A percentile compares a stretch with the other conserved stretches of the same genome.
phyloP scores from a whole-genome alignment of 2,113 vertebrate genomes.

The Hymenochirus boettgeri region DNA sequence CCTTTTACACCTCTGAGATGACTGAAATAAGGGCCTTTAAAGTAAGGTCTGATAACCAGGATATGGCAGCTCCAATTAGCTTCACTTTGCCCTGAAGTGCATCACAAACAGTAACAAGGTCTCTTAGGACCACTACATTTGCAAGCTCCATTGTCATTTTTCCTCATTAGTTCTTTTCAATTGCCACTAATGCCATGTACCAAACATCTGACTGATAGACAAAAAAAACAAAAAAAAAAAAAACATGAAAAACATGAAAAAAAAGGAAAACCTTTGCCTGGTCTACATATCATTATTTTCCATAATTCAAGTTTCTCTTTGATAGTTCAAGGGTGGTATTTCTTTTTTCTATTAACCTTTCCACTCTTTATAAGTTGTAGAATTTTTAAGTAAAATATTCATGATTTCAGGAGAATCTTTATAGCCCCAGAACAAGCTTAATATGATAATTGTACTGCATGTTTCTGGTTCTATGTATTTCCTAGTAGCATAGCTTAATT shows the following conservation, averaged over 20 bases:
- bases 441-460: too few relatives aligned
- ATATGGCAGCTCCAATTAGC: slow-evolving; percentile 76
- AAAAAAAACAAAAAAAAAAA: slow-evolving; percentile 50
- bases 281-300: slow-evolving; percentile 55
- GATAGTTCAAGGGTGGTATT: slow-evolving; percentile 49
- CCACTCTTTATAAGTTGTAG: slow-evolving; percentile 49
- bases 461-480: too few relatives aligned
- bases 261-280: slow-evolving; percentile 35
- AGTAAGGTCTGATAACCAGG: slow-evolving; percentile 54
- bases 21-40: slow-evolving; percentile 55
- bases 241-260: slow-evolving; percentile 19
- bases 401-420: too few relatives aligned
- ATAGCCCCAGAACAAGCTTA: too few relatives aligned
- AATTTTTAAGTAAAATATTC: slow-evolving; percentile 37
- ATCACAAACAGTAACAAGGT: slow-evolving; percentile 78
- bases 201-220: slow-evolving; percentile 58
- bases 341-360: slow-evolving; percentile 60
- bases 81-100: slow-evolving; percentile 61
- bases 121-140: slow-evolving; percentile 69
- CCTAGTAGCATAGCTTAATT: too few relatives aligned
- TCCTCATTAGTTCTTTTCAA: slow-evolving; percentile 67
- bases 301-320: slow-evolving; percentile 51
- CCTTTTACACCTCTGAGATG: slow-evolving; percentile 52
- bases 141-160: slow-evolving; percentile 65
- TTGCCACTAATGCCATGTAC: slow-evolving; percentile 69